Percentiles rank a stretch among this genome's conserved stretches.
These are phyloP conservation scores for Aix galericulata DNA, from an alignment of 2,113 vertebrate species.

Conservation along the genomic window DNA sequence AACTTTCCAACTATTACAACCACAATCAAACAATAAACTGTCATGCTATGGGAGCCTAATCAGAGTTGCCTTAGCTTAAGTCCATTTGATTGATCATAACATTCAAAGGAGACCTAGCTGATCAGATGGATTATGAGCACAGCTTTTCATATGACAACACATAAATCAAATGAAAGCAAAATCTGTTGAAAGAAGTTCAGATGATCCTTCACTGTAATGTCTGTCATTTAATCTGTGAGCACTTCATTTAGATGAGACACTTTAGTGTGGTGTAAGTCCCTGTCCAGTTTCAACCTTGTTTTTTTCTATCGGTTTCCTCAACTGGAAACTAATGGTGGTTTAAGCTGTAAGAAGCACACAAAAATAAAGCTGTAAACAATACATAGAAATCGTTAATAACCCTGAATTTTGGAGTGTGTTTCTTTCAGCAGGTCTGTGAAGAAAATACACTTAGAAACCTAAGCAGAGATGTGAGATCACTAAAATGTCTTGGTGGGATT, in stretches of 20 bases:
- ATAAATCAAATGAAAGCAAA: neutral
- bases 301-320: neutral
- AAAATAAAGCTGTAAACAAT: neutral
- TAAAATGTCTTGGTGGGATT: neutral
- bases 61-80: neutral
- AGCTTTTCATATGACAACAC: neutral
- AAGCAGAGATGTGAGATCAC: neutral
- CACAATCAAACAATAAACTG: neutral
- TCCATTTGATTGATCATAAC: slow-evolving; percentile 12
- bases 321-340: neutral
- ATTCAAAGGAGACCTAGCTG: neutral
- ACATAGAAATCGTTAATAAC: neutral
- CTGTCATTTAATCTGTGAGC: neutral
- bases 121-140: neutral
- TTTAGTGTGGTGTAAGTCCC: neutral
- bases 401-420: neutral
- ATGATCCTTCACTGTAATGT: neutral
- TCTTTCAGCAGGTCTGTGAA: neutral
- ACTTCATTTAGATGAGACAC: neutral
- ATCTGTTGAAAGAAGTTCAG: neutral
- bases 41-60: neutral
- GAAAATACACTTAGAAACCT: neutral
- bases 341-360: neutral
- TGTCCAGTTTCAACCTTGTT: neutral
- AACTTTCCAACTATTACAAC: neutral